Evolutionary conservation across 92 coral and sea anemone species (phyloP).

Genomic region (Heteractis magnifica): DNA sequence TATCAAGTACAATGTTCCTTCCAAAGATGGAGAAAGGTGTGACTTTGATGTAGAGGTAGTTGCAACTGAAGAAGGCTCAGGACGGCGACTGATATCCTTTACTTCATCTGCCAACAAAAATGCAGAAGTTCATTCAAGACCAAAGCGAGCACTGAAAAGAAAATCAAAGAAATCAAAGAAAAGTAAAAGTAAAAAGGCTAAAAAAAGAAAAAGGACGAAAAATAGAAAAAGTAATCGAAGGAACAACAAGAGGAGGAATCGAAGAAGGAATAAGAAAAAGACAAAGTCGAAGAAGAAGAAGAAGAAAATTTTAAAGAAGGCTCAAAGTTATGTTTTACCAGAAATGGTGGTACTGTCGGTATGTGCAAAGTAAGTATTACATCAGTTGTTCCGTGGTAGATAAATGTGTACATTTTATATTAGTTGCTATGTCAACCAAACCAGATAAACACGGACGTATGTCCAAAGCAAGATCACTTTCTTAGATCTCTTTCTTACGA

Average conservation of each 20-base stretch:
- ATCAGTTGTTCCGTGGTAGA: neutral
- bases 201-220: neutral
- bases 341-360: neutral
- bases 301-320: neutral
- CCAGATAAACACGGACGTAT: neutral
- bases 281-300: neutral
- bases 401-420: too few relatives aligned
- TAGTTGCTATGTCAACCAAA: neutral
- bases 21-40: neutral
- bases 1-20: conserved; percentile 8
- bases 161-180: neutral
- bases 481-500: too few relatives aligned
- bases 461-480: too few relatives aligned
- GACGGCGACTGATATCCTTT: neutral
- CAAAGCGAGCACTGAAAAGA: neutral
- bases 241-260: neutral
- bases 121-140: neutral
- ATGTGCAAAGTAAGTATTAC: neutral
- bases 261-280: neutral
- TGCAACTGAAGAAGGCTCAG: neutral
- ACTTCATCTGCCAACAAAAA: neutral
- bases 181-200: neutral
- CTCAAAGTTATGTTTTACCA: neutral
- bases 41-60: neutral
- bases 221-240: neutral